phyloP scores from a whole-genome alignment of 2,113 vertebrate species.

The Neodon shergylaensis region DNA sequence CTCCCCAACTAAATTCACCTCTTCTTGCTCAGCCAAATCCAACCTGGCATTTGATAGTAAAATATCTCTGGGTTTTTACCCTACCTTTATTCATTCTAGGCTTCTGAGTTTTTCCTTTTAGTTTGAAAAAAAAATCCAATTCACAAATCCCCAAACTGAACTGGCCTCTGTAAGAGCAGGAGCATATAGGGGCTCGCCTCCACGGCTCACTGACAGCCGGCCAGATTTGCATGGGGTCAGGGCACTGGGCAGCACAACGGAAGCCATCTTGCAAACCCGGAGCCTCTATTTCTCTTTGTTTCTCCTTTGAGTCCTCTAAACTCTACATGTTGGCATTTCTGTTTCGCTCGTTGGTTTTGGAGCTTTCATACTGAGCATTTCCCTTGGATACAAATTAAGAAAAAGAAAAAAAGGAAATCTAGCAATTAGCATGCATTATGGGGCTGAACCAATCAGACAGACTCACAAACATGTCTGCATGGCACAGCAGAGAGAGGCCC shows the following conservation, averaged over 20 bases:
- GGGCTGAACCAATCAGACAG: neutral
- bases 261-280: neutral
- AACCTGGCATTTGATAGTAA: neutral
- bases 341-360: conserved; percentile 25
- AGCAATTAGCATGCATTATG: conserved; percentile 63
- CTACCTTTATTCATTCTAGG: neutral
- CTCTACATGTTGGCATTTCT: conserved; percentile 50
- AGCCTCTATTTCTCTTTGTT: neutral
- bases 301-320: neutral
- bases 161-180: neutral
- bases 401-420: neutral
- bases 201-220: neutral
- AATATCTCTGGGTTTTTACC: neutral
- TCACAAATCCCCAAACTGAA: neutral
- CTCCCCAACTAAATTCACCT: neutral
- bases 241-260: neutral
- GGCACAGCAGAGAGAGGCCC: neutral
- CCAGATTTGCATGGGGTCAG: neutral
- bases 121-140: conserved; percentile 29
- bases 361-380: conserved; percentile 36
- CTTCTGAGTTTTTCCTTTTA: neutral
- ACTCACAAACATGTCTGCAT: neutral
- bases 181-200: neutral
- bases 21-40: neutral
- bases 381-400: neutral